phyloP scores from a whole-genome alignment of 2,888 invertebrate species.

The Hypomecis atomaria region DNA sequence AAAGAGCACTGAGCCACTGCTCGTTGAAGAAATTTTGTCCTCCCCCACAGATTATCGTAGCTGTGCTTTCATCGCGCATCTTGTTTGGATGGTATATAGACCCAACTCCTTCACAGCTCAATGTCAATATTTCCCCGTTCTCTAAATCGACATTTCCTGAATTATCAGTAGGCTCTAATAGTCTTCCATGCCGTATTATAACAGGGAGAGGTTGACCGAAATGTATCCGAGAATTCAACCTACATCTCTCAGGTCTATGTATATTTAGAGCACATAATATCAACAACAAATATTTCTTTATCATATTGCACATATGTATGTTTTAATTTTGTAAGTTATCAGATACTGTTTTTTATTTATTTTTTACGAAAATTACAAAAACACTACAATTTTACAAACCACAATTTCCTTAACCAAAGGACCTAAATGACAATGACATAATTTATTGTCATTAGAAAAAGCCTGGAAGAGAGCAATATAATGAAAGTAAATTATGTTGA shows the following conservation, averaged over 20 bases:
- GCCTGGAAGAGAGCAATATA: no score
- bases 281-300: conserved; percentile 56
- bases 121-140: conserved; percentile 60
- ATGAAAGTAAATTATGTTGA: no score
- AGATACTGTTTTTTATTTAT: neutral
- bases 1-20: conserved; percentile 61
- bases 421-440: neutral
- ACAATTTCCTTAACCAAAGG: no score
- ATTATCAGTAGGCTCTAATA: conserved; percentile 68
- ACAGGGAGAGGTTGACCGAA: conserved; percentile 71
- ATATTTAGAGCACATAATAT: conserved; percentile 65
- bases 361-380: neutral
- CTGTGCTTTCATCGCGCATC: conserved; percentile 48
- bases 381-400: neutral
- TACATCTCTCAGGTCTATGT: conserved; percentile 58
- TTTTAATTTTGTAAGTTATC: conserved; percentile 3
- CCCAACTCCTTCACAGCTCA: conserved; percentile 68
- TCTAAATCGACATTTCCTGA: conserved; percentile 63
- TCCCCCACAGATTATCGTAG: conserved; percentile 60
- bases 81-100: conserved; percentile 60
- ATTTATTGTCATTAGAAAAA: no score
- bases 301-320: conserved; percentile 45
- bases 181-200: conserved; percentile 59
- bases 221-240: conserved; percentile 61
- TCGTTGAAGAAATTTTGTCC: conserved; percentile 66